A percentile compares a stretch with the other conserved stretches of the same genome.
Conservation (phyloP, 2,888 invertebrate species). For the Pasiphila rectangulata region DNA sequence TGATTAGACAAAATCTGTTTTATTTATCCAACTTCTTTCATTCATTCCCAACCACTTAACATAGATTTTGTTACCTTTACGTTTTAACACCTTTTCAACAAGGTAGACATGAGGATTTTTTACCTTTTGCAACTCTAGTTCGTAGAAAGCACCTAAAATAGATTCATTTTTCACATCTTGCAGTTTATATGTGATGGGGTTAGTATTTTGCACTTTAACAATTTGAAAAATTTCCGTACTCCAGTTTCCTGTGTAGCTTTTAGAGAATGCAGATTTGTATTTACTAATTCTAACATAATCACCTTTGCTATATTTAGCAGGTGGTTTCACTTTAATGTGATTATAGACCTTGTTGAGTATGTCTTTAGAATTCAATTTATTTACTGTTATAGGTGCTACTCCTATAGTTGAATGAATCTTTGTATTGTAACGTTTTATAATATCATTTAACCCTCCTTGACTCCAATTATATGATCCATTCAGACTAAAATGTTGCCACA, state of each 20-base stretch:
- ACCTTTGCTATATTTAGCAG: conserved; percentile 30
- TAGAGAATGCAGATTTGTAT: conserved; percentile 32
- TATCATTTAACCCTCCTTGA: not conserved
- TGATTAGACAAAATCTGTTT: not conserved
- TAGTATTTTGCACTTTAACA: conserved; percentile 30
- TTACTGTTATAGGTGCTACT: conserved; percentile 6
- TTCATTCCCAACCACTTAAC: conserved; percentile 12
- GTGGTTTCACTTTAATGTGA: conserved; percentile 11
- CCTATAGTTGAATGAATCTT: conserved; percentile 1
- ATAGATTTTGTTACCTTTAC: not conserved
- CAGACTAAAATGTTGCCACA: conserved; percentile 3
- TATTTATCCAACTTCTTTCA: conserved; percentile 11
- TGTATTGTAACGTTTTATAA: not conserved
- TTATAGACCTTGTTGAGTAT: conserved; percentile 12
- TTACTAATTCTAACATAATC: conserved; percentile 35
- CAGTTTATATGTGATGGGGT: conserved; percentile 36
- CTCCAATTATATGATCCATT: conserved; percentile 6
- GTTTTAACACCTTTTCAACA: too few relatives aligned
- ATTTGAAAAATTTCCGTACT: conserved; percentile 43
- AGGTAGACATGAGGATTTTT: conserved; percentile 43
- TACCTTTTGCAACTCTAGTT: conserved; percentile 42
- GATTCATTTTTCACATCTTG: conserved; percentile 36
- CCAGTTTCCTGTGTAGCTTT: conserved; percentile 44
- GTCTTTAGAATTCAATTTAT: conserved; percentile 4
- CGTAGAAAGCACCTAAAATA: conserved; percentile 46